phyloP scores from a whole-genome alignment of 2,888 invertebrate genomes.

The Dyspetes luteomarginatus region DNA sequence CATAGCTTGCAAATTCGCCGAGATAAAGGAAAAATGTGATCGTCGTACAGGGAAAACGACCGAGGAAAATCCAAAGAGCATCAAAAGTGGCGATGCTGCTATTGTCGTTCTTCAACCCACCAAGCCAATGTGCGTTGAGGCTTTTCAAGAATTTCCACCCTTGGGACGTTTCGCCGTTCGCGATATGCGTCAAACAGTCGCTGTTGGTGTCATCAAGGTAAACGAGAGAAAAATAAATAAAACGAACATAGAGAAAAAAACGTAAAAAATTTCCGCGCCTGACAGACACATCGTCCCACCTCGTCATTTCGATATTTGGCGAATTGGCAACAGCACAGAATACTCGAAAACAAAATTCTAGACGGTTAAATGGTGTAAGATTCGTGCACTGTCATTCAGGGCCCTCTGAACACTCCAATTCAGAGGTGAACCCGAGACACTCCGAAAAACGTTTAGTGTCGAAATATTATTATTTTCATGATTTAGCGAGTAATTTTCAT shows the following conservation, averaged over 20 bases:
- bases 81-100: constrained; percentile 98
- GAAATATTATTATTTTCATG: background rate
- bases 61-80: constrained; percentile 96
- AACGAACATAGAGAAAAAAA: background rate
- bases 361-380: background rate
- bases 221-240: background rate
- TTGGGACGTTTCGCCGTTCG: constrained; percentile 99
- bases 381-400: background rate
- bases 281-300: background rate
- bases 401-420: background rate
- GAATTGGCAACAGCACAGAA: background rate
- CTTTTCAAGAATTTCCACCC: constrained; percentile 99
- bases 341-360: background rate
- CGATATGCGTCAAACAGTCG: constrained; percentile 99
- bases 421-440: background rate
- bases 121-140: constrained; percentile 99
- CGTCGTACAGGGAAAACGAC: constrained; percentile 99
- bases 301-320: background rate
- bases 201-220: constrained; percentile 98
- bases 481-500: background rate
- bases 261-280: background rate
- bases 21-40: constrained; percentile 99
- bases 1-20: constrained; percentile 99
- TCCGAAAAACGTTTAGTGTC: background rate
- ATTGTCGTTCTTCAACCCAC: constrained; percentile 97